Evolutionary conservation across 2,888 invertebrate species (phyloP).

Genomic region (Limnephilus lunatus): DNA sequence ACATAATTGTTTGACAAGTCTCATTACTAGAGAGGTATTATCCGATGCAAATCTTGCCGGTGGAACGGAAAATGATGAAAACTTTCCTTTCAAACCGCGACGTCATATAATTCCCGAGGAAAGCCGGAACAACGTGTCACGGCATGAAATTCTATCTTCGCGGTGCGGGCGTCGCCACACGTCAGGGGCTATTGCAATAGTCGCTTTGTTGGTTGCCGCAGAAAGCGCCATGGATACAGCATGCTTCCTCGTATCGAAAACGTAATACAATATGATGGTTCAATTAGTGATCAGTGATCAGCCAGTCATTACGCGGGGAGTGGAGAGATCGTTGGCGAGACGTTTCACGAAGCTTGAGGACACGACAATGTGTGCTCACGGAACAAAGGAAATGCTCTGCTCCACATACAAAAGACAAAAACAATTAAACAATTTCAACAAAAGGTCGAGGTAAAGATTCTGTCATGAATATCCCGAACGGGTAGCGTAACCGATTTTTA

Average conservation of each 20-base stretch:
- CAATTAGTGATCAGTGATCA: constrained; percentile 41
- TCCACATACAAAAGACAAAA: background rate
- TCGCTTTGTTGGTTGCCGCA: constrained; percentile 35
- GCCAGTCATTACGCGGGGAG: constrained; percentile 39
- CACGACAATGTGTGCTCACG: background rate
- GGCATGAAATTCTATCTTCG: constrained; percentile 32
- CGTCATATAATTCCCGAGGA: constrained; percentile 24
- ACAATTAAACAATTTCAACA: background rate
- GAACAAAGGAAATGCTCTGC: constrained; percentile 8
- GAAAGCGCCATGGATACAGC: constrained; percentile 31
- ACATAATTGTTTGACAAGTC: background rate
- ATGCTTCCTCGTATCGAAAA: constrained; percentile 13
- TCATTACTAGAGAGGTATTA: background rate
- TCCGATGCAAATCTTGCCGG: background rate
- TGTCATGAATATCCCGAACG: background rate
- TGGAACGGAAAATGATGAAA: constrained; percentile 24
- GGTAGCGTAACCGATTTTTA: background rate
- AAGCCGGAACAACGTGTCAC: constrained; percentile 39
- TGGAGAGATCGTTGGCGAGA: constrained; percentile 34
- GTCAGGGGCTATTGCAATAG: background rate
- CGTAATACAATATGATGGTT: constrained; percentile 49
- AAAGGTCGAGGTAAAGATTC: background rate
- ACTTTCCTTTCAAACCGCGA: constrained; percentile 20
- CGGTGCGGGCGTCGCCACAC: constrained; percentile 17
- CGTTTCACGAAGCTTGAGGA: background rate